These are phyloP conservation scores for Danio kyathit DNA, from an alignment of 2,797 vertebrate species.

Conservation along the genomic window DNA sequence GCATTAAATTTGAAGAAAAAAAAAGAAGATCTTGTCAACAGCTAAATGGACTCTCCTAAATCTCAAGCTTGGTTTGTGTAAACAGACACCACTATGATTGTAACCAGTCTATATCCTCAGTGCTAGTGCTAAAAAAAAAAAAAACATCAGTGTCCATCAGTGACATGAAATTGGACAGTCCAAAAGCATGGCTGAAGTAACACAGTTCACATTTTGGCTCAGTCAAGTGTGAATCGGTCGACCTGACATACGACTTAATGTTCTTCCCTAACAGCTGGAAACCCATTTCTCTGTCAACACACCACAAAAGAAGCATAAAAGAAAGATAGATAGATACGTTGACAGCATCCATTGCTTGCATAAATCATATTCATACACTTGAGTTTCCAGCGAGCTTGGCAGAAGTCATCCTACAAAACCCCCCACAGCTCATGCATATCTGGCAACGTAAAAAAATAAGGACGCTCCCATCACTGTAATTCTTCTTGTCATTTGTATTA, in stretches of 20 bases:
- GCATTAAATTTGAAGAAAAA: too few relatives aligned
- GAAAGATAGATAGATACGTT: not conserved
- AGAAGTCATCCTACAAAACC: not conserved
- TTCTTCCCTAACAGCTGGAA: not conserved
- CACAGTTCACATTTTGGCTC: slow-evolving; percentile 4
- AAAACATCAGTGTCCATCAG: not conserved
- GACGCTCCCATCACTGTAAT: slow-evolving; percentile 31
- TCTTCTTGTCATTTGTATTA: slow-evolving; percentile 58
- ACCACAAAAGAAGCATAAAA: not conserved
- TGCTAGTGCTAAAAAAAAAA: not conserved
- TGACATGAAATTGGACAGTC: slow-evolving; percentile 20
- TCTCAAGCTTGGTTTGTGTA: too few relatives aligned
- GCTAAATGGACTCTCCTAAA: too few relatives aligned
- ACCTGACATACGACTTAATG: slow-evolving; percentile 23
- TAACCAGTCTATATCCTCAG: not conserved
- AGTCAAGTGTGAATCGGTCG: slow-evolving; percentile 14
- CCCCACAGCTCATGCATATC: slow-evolving; percentile 8
- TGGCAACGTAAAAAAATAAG: not conserved
- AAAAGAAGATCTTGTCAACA: too few relatives aligned
- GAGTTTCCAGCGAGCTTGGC: not conserved
- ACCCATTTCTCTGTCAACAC: slow-evolving; percentile 10
- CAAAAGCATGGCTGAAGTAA: slow-evolving; percentile 6
- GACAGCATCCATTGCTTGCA: not conserved
- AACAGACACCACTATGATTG: not conserved
- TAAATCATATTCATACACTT: not conserved